These are phyloP conservation scores for Bombus consobrinus DNA, from an alignment of 1,140 invertebrate species.

Conservation along the genomic window DNA sequence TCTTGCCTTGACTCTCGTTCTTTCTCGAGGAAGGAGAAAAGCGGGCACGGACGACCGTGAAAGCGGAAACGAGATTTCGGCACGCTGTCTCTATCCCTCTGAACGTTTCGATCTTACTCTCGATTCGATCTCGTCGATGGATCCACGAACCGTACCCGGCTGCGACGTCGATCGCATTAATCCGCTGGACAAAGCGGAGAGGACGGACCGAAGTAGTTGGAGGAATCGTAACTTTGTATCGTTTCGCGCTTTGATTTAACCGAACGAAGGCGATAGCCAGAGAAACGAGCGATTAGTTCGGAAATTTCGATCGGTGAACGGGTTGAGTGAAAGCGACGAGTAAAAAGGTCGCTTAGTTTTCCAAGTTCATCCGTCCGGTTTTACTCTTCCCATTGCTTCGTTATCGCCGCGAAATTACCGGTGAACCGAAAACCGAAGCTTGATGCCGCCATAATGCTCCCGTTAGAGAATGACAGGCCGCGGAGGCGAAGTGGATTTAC, in stretches of 20 bases:
- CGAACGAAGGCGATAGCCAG: neutral
- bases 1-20: conserved; percentile 14
- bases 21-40: neutral
- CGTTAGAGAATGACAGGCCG: neutral
- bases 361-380: no score
- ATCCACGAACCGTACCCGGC: neutral
- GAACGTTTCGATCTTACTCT: conserved; percentile 7
- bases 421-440: neutral
- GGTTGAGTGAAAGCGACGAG: neutral
- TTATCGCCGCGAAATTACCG: neutral
- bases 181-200: neutral
- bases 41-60: conserved; percentile 31
- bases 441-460: neutral
- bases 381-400: neutral
- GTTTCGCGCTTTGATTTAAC: neutral
- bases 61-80: conserved; percentile 56
- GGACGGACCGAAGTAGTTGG: neutral
- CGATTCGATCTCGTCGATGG: neutral
- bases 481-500: neutral
- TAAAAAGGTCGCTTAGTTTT: neutral
- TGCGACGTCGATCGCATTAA: conserved; percentile 26
- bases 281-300: neutral
- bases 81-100: neutral
- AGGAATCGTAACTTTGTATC: neutral
- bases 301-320: neutral